phyloP scores from a whole-genome alignment of 2,113 vertebrate genomes.

The Cariama cristata region DNA sequence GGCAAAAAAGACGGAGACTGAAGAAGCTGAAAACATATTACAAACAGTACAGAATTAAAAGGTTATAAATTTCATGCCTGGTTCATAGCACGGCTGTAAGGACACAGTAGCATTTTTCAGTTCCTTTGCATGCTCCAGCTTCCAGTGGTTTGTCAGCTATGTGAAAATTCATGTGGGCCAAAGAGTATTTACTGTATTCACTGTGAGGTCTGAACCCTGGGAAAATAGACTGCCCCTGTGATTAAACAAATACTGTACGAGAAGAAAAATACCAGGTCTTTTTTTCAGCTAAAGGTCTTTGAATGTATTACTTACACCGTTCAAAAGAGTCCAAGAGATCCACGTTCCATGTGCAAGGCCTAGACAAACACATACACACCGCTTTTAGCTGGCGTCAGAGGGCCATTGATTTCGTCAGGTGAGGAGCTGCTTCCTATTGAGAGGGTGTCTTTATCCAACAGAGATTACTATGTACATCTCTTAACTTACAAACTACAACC shows the following conservation, averaged over 20 bases:
- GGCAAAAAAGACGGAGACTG: background rate
- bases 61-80: background rate
- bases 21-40: background rate
- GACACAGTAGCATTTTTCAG: background rate
- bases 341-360: fast-evolving
- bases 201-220: background rate
- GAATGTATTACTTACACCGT: background rate
- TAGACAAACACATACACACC: background rate
- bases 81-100: background rate
- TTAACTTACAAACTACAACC: background rate
- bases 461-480: background rate
- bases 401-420: background rate
- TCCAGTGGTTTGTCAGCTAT: background rate
- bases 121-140: background rate
- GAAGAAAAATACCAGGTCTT: background rate
- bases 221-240: background rate
- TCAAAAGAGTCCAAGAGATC: background rate
- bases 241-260: background rate
- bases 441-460: background rate
- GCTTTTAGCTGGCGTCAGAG: background rate
- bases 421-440: background rate
- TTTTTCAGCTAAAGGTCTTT: background rate
- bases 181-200: background rate
- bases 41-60: background rate
- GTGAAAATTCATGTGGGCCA: background rate